A percentile compares a stretch with the other conserved stretches of the same genome.
Conservation (phyloP, 2,113 vertebrate genomes). For the Buteo buteo region DNA sequence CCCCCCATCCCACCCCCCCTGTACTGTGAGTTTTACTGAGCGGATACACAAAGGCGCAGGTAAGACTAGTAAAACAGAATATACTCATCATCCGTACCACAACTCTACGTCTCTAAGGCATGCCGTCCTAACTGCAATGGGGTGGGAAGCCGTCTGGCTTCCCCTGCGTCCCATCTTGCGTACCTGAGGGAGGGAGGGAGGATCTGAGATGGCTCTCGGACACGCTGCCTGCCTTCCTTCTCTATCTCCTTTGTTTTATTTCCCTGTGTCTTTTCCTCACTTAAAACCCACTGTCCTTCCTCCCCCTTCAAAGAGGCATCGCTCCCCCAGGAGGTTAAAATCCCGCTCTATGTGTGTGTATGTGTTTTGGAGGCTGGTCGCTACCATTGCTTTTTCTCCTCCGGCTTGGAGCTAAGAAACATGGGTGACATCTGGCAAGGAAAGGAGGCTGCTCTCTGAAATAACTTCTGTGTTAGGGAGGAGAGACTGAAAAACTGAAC, state of each 20-base stretch:
- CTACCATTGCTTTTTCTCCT: background rate
- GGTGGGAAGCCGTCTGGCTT: background rate
- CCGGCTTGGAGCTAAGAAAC: background rate
- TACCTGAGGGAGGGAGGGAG: background rate
- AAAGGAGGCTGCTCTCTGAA: background rate
- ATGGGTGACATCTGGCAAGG: background rate
- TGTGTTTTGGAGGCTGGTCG: background rate
- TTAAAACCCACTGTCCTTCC: background rate
- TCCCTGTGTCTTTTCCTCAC: background rate
- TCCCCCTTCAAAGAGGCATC: background rate
- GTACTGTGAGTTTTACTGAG: conserved; percentile 9
- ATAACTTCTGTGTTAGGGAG: background rate
- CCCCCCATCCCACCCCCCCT: background rate
- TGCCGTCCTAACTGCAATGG: background rate
- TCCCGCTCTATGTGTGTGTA: background rate
- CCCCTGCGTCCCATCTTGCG: background rate
- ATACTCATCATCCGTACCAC: background rate
- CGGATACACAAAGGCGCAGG: background rate
- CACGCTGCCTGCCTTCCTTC: background rate
- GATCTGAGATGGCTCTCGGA: background rate
- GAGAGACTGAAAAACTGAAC: background rate
- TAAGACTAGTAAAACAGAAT: background rate
- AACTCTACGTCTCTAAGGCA: conserved; percentile 2
- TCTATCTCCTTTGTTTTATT: background rate
- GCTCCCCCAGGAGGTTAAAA: background rate